Evolutionary conservation across 2,888 invertebrate genomes (phyloP).

Genomic region (Oeneis ivallda): DNA sequence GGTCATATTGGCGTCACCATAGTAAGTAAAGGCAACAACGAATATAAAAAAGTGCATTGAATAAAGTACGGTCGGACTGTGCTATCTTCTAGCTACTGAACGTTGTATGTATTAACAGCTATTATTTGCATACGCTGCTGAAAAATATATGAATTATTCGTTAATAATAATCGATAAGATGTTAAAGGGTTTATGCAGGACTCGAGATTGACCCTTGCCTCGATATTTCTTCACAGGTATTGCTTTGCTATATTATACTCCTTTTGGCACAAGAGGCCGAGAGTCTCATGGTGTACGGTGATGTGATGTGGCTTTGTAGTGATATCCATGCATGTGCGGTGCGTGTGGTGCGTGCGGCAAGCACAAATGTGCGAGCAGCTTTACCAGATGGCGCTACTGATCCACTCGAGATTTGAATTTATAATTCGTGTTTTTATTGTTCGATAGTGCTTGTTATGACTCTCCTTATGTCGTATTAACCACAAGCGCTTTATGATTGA

Average conservation of each 20-base stretch:
- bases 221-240: too few species aligned
- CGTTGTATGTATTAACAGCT: neutral
- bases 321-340: neutral
- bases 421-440: slow-evolving; percentile 64
- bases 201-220: too few species aligned
- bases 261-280: too few species aligned
- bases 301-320: too few species aligned
- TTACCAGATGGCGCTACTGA: slow-evolving; percentile 55
- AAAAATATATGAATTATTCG: too few species aligned
- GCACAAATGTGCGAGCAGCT: neutral
- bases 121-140: too few species aligned
- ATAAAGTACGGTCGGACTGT: neutral
- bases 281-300: too few species aligned
- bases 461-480: slow-evolving; percentile 32
- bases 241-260: too few species aligned
- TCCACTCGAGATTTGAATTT: slow-evolving; percentile 60
- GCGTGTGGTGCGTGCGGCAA: neutral
- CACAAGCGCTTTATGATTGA: slow-evolving; percentile 23
- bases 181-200: too few species aligned
- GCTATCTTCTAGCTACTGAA: neutral
- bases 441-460: slow-evolving; percentile 39
- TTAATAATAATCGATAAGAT: too few species aligned
- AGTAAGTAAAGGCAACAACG: neutral
- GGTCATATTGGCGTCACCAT: neutral
- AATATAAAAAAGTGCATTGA: neutral